Evolutionary conservation across 2,113 vertebrate species (phyloP).

Genomic region (Crotalus tigris): DNA sequence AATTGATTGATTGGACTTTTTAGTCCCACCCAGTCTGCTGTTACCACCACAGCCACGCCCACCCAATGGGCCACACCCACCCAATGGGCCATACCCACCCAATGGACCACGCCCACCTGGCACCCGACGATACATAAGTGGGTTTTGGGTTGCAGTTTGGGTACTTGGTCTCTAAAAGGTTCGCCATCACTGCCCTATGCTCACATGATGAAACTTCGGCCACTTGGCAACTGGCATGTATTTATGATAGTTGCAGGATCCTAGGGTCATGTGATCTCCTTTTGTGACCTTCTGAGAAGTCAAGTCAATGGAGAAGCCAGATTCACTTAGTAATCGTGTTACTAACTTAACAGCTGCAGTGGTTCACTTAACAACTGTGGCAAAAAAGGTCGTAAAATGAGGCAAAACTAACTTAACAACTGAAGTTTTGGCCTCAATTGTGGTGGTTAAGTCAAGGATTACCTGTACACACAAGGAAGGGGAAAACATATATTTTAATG

Average conservation of each 20-base stretch:
- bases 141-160: too few species aligned
- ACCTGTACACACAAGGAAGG: neutral
- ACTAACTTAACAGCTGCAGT: neutral
- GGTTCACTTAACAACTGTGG: neutral
- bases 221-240: neutral
- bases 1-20: too few species aligned
- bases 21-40: too few species aligned
- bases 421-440: neutral
- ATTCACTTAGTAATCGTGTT: neutral
- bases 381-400: neutral
- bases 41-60: too few species aligned
- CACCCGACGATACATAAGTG: too few species aligned
- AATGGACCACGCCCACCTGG: too few species aligned
- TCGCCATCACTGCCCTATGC: neutral
- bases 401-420: neutral
- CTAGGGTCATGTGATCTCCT: neutral
- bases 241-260: neutral
- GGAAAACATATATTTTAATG: neutral
- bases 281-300: neutral
- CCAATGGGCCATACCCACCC: too few species aligned
- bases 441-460: neutral
- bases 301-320: neutral
- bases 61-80: too few species aligned
- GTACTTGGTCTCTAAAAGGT: too few species aligned
- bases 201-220: rapidly evolving